Base-by-base conservation (phyloP, 2,888 invertebrate species). In the Dexiosoma caninum region DNA sequence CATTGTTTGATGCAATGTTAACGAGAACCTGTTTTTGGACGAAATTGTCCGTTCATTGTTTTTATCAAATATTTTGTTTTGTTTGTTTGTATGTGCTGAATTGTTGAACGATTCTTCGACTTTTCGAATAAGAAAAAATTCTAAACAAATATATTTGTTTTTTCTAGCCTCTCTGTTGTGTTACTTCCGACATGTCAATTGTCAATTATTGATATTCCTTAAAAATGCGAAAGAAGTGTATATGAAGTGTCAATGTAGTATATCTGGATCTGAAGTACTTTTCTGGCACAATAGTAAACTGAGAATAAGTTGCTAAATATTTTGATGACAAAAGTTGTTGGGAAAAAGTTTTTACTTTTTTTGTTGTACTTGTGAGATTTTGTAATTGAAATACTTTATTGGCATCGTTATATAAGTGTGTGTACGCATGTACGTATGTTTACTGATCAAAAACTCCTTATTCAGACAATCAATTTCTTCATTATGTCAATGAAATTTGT, bases 21-120 rank as follows among this genome's bases (percentile, higher is more conserved):
- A 16, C 19, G 67, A 44, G 55, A 32, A n/a, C 51, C 3, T 37
- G 44, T 69, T 46, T 60, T 30, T 27, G 10, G 30, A 40, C 16
- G n/a, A 46, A 21, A 16, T 44, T 71, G 66, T 44, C 55, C 46
- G 19, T 53, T 71, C 40, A 78, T 78, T 78, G 72, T 81, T 76
- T 72, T 42, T 49, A 60, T n/a, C 37, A 71, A 21, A n/a, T 46
- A 35, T 70, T 12, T 35, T 27, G 21, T 46, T 60, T 49, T 32
- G 12, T 30, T 49, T 32, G 12, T 30, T 14, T 77, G 8, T 12
- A 23, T 40, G 59, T 51, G 51, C 57, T 55, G 14, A 2, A 14
- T 60, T 37, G 44, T 57, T 42, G 21, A 66, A 66, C 46, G 53
- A 16, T 49, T 27, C 6, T 75, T 53, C 21, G 23, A n/a, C 27